A percentile compares a stretch with the other conserved stretches of the same genome.
Evolutionary conservation across 2,797 vertebrate genomes (phyloP).

Genomic region (Urosaurus nigricauda): DNA sequence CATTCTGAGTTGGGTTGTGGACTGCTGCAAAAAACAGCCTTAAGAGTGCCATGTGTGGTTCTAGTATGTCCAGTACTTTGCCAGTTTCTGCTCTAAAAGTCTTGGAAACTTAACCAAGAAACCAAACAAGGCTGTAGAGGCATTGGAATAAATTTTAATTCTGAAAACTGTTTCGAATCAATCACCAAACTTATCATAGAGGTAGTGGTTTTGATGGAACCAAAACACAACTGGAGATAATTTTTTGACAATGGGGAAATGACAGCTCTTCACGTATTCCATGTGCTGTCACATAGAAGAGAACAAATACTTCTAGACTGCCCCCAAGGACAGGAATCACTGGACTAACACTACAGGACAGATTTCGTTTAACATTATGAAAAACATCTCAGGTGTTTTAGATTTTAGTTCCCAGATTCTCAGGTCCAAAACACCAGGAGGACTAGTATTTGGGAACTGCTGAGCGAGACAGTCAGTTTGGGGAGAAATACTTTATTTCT

Average conservation of each 20-base stretch:
- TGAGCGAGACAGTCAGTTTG: background rate
- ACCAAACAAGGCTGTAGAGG: background rate
- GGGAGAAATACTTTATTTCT: background rate
- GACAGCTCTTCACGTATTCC: background rate
- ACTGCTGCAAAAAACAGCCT: too few relatives aligned
- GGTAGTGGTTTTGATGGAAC: background rate
- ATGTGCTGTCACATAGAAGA: background rate
- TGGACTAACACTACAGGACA: background rate
- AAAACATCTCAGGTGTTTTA: background rate
- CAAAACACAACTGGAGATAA: background rate
- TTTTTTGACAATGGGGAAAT: background rate
- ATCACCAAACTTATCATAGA: background rate
- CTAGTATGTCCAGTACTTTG: too few relatives aligned
- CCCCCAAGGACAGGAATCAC: background rate
- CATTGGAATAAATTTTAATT: background rate
- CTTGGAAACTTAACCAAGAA: too few relatives aligned
- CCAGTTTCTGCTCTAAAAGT: too few relatives aligned
- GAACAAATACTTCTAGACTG: background rate
- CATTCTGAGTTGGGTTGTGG: too few relatives aligned
- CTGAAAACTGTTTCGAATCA: constrained; percentile 1
- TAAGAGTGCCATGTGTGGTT: too few relatives aligned
- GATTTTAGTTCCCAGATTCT: too few relatives aligned
- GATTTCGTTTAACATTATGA: background rate
- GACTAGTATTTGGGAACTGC: too few relatives aligned
- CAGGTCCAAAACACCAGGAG: too few relatives aligned